phyloP scores from a whole-genome alignment of 2,888 invertebrate genomes.

The Yponomeuta plumbellus region DNA sequence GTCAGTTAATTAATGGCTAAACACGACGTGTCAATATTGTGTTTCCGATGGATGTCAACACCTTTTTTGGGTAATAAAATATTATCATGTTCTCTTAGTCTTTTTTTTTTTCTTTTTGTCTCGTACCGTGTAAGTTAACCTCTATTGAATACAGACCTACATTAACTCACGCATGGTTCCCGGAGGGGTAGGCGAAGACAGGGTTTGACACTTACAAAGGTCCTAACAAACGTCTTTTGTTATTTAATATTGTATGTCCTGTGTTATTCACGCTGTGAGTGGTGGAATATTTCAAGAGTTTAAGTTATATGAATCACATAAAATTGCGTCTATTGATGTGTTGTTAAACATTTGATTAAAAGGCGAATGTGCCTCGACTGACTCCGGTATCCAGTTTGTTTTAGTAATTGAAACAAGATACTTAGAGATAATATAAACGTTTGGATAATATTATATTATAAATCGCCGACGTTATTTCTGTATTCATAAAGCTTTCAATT shows the following conservation, averaged over 20 bases:
- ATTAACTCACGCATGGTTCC: too few relatives aligned
- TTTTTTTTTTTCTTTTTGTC: too few relatives aligned
- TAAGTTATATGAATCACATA: too few relatives aligned
- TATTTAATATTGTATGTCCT: background rate
- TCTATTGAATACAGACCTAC: too few relatives aligned
- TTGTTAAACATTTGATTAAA: constrained; percentile 17
- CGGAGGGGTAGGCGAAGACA: too few relatives aligned
- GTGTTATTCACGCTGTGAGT: too few relatives aligned
- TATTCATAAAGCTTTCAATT: constrained; percentile 19
- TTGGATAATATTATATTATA: constrained; percentile 9
- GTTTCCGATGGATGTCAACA: constrained; percentile 13
- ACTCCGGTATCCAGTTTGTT: constrained; percentile 12
- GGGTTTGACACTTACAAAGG: too few relatives aligned
- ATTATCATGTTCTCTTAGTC: background rate
- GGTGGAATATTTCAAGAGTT: too few relatives aligned
- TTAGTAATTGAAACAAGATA: constrained; percentile 16
- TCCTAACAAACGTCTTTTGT: background rate
- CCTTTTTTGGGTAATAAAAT: constrained; percentile 17
- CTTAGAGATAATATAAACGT: background rate
- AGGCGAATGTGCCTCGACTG: background rate
- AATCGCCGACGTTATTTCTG: constrained; percentile 9
- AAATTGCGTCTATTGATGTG: constrained; percentile 19
- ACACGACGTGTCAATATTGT: constrained; percentile 8
- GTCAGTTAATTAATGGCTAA: constrained; percentile 6
- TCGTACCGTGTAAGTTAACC: too few relatives aligned